A percentile compares a stretch with the other conserved stretches of the same genome.
Conservation (phyloP, 64 coral and sea anemone genomes). For the Stichodactyla mertensii region DNA sequence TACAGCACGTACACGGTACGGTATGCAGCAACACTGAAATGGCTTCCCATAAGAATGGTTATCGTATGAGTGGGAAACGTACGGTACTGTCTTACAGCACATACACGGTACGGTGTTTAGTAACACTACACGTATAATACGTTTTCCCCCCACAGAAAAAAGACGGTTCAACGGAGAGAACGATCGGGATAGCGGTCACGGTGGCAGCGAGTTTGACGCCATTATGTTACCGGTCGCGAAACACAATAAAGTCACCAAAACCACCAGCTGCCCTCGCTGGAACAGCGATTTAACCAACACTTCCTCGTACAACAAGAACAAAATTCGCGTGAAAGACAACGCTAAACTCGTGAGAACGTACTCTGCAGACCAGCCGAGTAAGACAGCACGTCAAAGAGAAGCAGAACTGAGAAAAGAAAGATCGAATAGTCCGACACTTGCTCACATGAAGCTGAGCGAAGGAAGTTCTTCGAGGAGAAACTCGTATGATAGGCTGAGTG, state of each 20-base stretch:
- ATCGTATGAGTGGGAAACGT: too few relatives aligned
- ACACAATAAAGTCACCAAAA: constrained; percentile 16
- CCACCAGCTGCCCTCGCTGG: constrained; percentile 28
- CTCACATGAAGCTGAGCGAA: constrained; percentile 92
- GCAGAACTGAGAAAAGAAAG: constrained; percentile 43
- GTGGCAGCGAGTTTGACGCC: constrained; percentile 87
- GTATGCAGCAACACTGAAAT: too few relatives aligned
- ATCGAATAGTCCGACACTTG: constrained; percentile 76
- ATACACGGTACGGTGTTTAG: too few relatives aligned
- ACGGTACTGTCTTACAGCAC: too few relatives aligned
- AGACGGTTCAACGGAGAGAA: constrained; percentile 47
- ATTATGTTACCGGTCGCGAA: constrained; percentile 53
- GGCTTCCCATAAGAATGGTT: too few relatives aligned
- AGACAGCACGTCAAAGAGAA: not conserved
- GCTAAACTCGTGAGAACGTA: not conserved
- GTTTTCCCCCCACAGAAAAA: not conserved
- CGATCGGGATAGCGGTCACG: constrained; percentile 87
- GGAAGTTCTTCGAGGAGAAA: constrained; percentile 28
- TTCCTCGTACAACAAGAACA: not conserved
- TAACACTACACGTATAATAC: too few relatives aligned
- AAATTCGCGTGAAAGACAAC: not conserved
- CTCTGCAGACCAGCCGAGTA: not conserved
- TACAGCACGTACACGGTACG: too few relatives aligned
- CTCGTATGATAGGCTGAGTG: constrained; percentile 36
- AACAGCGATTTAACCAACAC: constrained; percentile 63